phyloP scores from a whole-genome alignment of 2,797 vertebrate species.

The Squalus acanthias region DNA sequence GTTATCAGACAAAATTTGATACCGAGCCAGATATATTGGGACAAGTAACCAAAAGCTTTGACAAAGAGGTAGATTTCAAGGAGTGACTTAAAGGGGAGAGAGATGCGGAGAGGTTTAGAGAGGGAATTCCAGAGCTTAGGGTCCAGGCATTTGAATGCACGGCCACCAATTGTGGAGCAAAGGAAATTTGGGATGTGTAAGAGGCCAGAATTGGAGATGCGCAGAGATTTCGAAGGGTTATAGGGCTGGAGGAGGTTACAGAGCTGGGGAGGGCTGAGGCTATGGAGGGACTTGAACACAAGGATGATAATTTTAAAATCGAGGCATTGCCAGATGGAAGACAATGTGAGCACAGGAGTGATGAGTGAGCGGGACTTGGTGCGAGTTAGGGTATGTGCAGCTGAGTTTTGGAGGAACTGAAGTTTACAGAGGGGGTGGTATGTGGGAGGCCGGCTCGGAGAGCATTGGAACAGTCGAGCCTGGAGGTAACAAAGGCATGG shows the following conservation, averaged over 20 bases:
- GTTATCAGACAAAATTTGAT: too few species aligned
- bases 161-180: background rate
- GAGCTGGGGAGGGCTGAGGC: background rate
- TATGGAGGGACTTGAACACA: background rate
- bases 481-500: background rate
- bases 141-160: background rate
- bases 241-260: too few species aligned
- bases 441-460: background rate
- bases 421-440: background rate
- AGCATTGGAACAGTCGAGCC: background rate
- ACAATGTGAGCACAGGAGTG: too few species aligned
- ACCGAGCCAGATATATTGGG: background rate
- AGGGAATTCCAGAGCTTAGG: background rate
- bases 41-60: background rate
- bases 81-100: background rate
- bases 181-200: background rate
- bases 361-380: background rate
- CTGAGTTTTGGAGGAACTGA: background rate
- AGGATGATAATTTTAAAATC: background rate
- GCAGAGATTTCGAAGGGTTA: background rate
- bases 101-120: background rate
- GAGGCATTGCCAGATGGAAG: background rate
- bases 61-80: background rate
- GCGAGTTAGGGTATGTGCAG: background rate
- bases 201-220: background rate